These are phyloP conservation scores for Myrmecobius fasciatus DNA, from an alignment of 2,113 vertebrate genomes.

Conservation along the genomic window DNA sequence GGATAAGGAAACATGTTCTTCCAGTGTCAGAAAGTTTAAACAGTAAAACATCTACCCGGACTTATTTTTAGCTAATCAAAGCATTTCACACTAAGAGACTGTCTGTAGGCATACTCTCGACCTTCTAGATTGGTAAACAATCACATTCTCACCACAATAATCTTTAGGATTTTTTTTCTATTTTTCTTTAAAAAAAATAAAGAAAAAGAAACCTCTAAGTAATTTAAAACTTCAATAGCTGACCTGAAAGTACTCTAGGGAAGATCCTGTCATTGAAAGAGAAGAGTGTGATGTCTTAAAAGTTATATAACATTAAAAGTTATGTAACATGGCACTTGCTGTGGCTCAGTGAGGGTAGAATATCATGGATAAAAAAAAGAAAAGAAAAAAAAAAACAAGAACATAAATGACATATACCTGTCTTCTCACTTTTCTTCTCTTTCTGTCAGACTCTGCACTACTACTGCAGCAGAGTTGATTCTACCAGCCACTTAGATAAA, in stretches of 20 bases:
- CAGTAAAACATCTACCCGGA: not conserved
- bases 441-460: not conserved
- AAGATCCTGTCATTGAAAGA: not conserved
- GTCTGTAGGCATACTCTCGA: not conserved
- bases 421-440: not conserved
- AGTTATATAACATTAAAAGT: not conserved
- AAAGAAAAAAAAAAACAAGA: not conserved
- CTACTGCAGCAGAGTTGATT: not conserved
- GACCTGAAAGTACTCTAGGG: not conserved
- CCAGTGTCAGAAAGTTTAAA: not conserved
- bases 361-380: not conserved
- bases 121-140: conserved; percentile 11
- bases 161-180: too few relatives aligned
- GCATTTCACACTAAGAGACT: not conserved
- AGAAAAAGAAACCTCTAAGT: not conserved
- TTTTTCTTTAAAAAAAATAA: too few relatives aligned
- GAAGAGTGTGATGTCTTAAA: not conserved
- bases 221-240: not conserved
- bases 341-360: not conserved
- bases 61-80: conserved; percentile 20
- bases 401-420: not conserved
- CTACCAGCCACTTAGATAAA: not conserved
- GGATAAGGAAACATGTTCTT: not conserved
- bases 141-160: not conserved
- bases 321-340: too few relatives aligned